Base-by-base conservation (phyloP, 2,888 invertebrate genomes). In the Drosophila maculinotata region DNA sequence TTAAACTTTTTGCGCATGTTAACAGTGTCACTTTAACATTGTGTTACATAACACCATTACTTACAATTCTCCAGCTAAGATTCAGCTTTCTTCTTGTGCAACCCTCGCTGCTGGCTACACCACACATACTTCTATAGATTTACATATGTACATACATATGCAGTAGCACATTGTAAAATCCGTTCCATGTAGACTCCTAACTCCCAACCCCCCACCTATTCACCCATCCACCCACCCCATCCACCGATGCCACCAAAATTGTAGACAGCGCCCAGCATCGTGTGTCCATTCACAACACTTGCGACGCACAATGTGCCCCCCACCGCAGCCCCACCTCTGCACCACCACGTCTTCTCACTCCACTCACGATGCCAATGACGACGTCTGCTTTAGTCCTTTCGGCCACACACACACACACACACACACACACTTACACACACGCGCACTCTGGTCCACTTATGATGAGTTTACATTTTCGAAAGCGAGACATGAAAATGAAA, bases 391-490 rank as follows among this genome's bases (percentile, higher is more conserved):
- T 73, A 69, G 76, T 76, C 65, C 69, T 72, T 70, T 67, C 59
- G 52, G 39, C 57, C 53, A 59, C 39, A 69, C 48, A 74, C 51
- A 41, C 44, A 44, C 51, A 39, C 58, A 20, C 35, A 42, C 26
- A 36, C 35, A 25, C 56, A 26, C 41, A 26, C 39, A 45, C 44
- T 38, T 47, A 59, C 49, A 56, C 28, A 49, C 38, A 62, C 39
- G 62, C 36, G 26, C 41, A 60, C 74, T 52, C 64, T 81, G 87
- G 85, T 85, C 87, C 83, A 83, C 83, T 83, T 87, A 87, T 83
- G 83, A 83, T 83, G 83, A 83, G 88, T 83, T 83, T 87, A 87
- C 87, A 87, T 83, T 83, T 83, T 83, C 68, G 69, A 65, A 70
- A 63, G 68, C 78, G 75, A 73, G 71, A 76, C 78, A 78, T 76